These are phyloP conservation scores for Sesamia inferens DNA, from an alignment of 2,888 invertebrate genomes.

Conservation along the genomic window DNA sequence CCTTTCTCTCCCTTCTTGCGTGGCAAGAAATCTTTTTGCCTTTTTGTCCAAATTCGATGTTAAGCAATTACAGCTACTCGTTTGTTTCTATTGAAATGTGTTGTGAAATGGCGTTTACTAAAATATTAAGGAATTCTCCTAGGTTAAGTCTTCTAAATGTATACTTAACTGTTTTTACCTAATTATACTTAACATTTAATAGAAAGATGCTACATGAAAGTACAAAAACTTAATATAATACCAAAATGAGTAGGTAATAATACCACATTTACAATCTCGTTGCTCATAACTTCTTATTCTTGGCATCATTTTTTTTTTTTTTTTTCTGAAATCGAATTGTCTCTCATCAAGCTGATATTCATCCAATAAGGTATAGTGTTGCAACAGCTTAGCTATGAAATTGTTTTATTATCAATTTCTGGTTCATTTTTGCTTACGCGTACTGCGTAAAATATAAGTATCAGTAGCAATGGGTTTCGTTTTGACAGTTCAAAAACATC, in stretches of 20 bases:
- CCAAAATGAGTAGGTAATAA: neutral
- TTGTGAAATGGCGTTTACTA: neutral
- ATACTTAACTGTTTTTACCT: neutral
- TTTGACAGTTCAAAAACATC: no score
- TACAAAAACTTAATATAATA: neutral
- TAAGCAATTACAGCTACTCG: neutral
- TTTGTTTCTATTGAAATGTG: neutral
- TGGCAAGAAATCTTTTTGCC: no score
- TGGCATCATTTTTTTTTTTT: neutral
- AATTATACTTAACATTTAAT: neutral
- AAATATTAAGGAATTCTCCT: neutral
- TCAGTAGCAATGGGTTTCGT: no score
- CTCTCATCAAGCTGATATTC: neutral
- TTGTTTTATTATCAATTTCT: neutral
- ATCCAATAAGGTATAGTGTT: neutral
- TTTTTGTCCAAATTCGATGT: no score
- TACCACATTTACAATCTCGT: neutral
- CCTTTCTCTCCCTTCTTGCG: no score
- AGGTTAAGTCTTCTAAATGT: neutral
- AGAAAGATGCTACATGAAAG: neutral
- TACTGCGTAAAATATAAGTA: no score
- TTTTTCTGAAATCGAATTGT: slow-evolving; percentile 1
- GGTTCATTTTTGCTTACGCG: neutral
- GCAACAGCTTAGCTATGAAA: neutral
- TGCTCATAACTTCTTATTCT: neutral